Evolutionary conservation across 1,140 invertebrate species (phyloP), one percentile per base, ranked within the genome.

Genomic region (Temnothorax longispinosus): DNA sequence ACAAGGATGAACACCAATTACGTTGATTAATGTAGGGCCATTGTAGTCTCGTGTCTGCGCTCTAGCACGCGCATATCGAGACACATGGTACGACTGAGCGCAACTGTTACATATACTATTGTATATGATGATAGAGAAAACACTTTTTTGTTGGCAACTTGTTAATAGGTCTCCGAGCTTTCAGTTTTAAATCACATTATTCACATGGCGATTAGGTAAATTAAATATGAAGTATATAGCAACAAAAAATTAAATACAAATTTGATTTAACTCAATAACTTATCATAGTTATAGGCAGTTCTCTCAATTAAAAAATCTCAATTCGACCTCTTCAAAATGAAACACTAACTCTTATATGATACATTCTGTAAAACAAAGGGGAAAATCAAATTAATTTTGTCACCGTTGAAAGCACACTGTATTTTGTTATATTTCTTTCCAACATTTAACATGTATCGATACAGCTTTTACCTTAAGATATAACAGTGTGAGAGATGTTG

Each of bases 1-100:
- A 94, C 93, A 95, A 95, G 94, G 95, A 94, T 92, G 93, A 95
- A 95, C 95, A 95, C 95, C 95, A 95, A 95, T 95, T 93, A 95
- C 92, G 93, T 95, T 95, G 93, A 95, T 94, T 95, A 94, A 93
- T 94, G 93, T 94, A 93, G 92, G 92, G 88, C 94, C 93, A 95
- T 92, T 27, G 92, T 89, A 82, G 89, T 91, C 82, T 91, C 88
- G 85, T 58, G 75, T 90, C 77, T 71, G 82, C 84, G 92, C 88
- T 87, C 89, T 69, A 35, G 88, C 27, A 56, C 65, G 86, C 74
- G 87, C 86, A 87, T 86, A 72, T 90, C 85, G 88, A 62, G 82
- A 88, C 91, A 89, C 91, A 84, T 94, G 93, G 93, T 91, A 93
- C 76, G 93, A 95, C 93, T 94, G 94, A 95, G 90, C 92, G 93